Conservation (phyloP, 2,888 invertebrate genomes). For the Lobophora halterata region DNA sequence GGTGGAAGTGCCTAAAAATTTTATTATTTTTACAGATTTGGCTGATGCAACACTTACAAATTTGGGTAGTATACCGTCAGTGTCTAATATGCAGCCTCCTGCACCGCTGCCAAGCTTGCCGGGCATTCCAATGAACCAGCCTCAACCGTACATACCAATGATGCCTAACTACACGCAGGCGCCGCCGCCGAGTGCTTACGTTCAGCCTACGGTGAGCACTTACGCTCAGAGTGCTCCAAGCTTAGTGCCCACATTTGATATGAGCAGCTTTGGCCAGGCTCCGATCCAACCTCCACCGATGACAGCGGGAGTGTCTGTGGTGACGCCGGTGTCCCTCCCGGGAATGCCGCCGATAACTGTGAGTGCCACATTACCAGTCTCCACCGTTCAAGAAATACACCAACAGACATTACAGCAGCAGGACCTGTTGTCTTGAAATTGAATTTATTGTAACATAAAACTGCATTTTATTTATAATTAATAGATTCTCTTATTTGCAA, state of each 20-base stretch:
- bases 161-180: constrained; percentile 67
- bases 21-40: constrained; percentile 55
- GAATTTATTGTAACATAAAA: constrained; percentile 27
- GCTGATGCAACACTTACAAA: constrained; percentile 74
- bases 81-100: constrained; percentile 75
- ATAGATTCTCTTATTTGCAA: constrained; percentile 32
- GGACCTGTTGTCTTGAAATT: constrained; percentile 67
- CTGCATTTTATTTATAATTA: constrained; percentile 36
- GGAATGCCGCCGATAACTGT: constrained; percentile 91
- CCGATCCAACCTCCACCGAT: constrained; percentile 60
- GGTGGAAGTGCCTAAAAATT: constrained; percentile 10
- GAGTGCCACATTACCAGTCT: constrained; percentile 84
- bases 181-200: constrained; percentile 34
- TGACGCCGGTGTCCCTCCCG: constrained; percentile 86
- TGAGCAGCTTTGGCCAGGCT: constrained; percentile 60
- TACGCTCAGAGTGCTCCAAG: constrained; percentile 42
- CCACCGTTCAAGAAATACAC: constrained; percentile 79
- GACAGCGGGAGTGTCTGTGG: constrained; percentile 70
- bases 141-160: constrained; percentile 77
- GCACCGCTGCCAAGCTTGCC: constrained; percentile 75
- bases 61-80: constrained; percentile 73
- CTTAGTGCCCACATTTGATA: constrained; percentile 70
- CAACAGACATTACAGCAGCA: constrained; percentile 68
- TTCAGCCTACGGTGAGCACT: constrained; percentile 12
- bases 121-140: constrained; percentile 77